Percentiles rank a stretch among this genome's conserved stretches.
These are phyloP conservation scores for Burhinus oedicnemus DNA, from an alignment of 2,113 vertebrate genomes.

Conservation along the genomic window DNA sequence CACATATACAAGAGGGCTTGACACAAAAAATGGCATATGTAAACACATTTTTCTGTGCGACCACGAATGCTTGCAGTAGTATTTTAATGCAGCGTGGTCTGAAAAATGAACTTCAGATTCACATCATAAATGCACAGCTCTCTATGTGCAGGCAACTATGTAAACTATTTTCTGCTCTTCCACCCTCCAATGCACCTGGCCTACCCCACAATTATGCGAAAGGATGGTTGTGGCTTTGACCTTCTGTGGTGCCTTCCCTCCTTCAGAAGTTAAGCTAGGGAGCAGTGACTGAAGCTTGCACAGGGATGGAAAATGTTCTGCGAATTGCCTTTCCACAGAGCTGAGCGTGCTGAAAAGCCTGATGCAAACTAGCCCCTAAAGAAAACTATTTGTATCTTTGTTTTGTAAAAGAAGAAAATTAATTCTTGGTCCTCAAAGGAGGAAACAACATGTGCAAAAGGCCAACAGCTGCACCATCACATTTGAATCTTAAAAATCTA, in stretches of 20 bases:
- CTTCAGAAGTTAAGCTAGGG: not conserved
- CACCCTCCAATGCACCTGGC: not conserved
- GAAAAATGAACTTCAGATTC: not conserved
- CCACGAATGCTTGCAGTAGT: not conserved
- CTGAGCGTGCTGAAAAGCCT: not conserved
- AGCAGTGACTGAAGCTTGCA: not conserved
- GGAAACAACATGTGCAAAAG: not conserved
- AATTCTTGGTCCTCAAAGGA: not conserved
- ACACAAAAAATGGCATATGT: not conserved
- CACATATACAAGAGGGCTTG: not conserved
- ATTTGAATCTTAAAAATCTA: not conserved
- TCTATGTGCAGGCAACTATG: not conserved
- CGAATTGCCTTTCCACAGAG: not conserved
- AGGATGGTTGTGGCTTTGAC: not conserved
- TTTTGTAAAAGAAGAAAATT: not conserved
- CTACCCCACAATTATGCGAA: not conserved
- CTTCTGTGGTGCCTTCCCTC: not conserved
- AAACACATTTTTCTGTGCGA: not conserved
- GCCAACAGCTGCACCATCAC: constrained; percentile 14
- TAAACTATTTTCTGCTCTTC: not conserved
- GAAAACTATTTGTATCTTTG: not conserved
- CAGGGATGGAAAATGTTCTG: not conserved
- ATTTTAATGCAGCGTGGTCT: not conserved
- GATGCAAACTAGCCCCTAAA: not conserved
- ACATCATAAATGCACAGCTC: not conserved